Base-by-base conservation (phyloP, 2,797 vertebrate species). In the Malacoctenus gilli region DNA sequence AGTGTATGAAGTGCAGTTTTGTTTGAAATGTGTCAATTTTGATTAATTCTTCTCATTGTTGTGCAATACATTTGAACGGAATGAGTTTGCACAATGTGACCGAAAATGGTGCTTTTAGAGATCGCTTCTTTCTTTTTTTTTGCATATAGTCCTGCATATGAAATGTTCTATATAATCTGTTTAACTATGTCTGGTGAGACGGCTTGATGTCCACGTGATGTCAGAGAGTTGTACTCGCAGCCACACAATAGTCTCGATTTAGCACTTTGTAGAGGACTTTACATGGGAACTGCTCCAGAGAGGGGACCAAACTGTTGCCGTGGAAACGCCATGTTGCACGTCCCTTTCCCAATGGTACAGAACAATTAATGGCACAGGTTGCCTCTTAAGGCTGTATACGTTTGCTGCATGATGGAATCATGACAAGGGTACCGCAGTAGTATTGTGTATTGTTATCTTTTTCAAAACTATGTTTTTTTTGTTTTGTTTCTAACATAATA, bases 351-450 rank as follows among this genome's bases (percentile, higher is more conserved):
- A 77, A 68, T 79, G 81, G 85, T 90, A 88, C 66, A 86, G 89
- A 85, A 85, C 88, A 85, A 90, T 86, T 76, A 86, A 90, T 78
- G 95, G 94, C 94, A 97, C 93, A 83, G 95, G 95, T 89, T 94
- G 95, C 94, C 94, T 91, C 42, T 36, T 53, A 70, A 89, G 87
- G 88, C 84, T 90, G 84, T 92, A 90, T 87, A 90, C 81, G 87
- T 86, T 88, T 87, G 86, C 85, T 88, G 89, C 89, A 90, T 90
- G 92, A 93, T 92, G 86, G 88, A 92, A 86, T 92, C 85, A 87
- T 87, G 89, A 89, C 87, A 88, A 88, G 47, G 76, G 83, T 87
- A 90, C 87, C 79, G 38, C 86, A 87, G 88, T 91, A 89, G 89
- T 90, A 90, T 92, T 92, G 88, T 85, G 83, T 79, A 79, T 75